These are phyloP conservation scores for Melierax canorus DNA, from an alignment of 2,113 vertebrate genomes.

Conservation along the genomic window DNA sequence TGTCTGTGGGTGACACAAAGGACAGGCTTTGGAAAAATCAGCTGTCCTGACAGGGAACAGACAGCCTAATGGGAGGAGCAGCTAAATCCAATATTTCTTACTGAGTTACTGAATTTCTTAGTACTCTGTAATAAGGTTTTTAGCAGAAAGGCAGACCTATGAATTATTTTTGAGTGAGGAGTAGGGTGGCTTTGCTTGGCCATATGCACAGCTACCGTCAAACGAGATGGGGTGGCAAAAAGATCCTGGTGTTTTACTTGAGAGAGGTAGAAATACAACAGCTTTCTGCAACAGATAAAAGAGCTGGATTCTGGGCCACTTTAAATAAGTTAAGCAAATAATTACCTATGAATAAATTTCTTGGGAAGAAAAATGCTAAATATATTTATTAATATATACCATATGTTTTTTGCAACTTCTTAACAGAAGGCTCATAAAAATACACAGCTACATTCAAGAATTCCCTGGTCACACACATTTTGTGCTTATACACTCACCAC, in stretches of 20 bases:
- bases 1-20: neutral
- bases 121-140: neutral
- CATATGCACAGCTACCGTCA: neutral
- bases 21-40: neutral
- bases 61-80: neutral
- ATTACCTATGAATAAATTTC: neutral
- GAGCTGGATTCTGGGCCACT: neutral
- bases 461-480: neutral
- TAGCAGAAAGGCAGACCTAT: neutral
- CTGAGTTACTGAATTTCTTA: neutral
- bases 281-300: neutral
- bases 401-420: neutral
- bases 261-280: neutral
- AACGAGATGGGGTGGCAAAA: neutral
- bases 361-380: neutral
- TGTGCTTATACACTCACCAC: neutral
- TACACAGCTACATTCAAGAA: neutral
- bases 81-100: neutral
- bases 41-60: neutral
- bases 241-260: neutral
- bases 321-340: neutral
- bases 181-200: neutral
- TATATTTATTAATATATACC: neutral
- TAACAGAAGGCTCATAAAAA: neutral
- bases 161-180: neutral